phyloP scores from a whole-genome alignment of 2,113 vertebrate species.

The Zootoca vivipara region DNA sequence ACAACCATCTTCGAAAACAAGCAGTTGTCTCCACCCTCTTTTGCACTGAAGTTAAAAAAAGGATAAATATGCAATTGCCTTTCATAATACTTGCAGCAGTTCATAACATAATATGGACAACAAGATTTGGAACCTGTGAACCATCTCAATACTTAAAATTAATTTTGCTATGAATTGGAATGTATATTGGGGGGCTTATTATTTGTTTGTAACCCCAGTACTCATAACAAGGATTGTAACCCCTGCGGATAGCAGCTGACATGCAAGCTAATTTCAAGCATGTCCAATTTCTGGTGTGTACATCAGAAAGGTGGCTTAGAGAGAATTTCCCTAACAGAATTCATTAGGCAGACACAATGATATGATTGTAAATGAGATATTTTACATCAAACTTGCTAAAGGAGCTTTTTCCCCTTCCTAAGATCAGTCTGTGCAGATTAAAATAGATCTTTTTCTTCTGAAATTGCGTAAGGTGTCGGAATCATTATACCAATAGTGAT shows the following conservation, averaged over 20 bases:
- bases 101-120: conserved; percentile 1
- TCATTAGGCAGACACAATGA: conserved; percentile 1
- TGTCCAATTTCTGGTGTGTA: background rate
- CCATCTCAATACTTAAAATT: conserved; percentile 36
- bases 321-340: conserved; percentile 9
- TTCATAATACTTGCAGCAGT: background rate
- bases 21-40: background rate
- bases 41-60: background rate
- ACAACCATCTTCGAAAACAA: background rate
- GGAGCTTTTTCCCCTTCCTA: background rate
- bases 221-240: conserved; percentile 36
- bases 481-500: background rate
- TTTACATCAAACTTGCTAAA: conserved; percentile 6
- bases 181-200: conserved; percentile 35
- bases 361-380: conserved; percentile 20
- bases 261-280: conserved; percentile 38
- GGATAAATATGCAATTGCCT: conserved; percentile 1
- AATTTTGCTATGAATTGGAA: conserved; percentile 42
- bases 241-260: conserved; percentile 15
- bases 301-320: conserved; percentile 17
- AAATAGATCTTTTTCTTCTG: conserved; percentile 6
- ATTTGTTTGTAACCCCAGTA: conserved; percentile 33
- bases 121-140: conserved; percentile 7
- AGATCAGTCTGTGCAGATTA: background rate
- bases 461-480: background rate